Conservation (phyloP, 2,113 vertebrate genomes). For the Cranoglanis bouderius region DNA sequence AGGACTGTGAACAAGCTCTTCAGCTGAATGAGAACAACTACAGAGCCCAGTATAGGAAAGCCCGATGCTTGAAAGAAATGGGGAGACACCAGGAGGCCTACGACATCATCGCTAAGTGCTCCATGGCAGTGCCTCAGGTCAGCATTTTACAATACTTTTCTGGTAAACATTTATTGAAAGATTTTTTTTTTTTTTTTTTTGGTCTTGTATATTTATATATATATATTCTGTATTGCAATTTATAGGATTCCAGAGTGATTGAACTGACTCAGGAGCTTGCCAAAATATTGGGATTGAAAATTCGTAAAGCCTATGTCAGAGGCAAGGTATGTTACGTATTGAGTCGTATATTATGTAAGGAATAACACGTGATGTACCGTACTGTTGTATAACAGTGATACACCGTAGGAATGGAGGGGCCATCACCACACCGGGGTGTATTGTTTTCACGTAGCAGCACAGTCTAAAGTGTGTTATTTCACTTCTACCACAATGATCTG, state of each 20-base stretch:
- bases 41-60: slow-evolving; percentile 90
- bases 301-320: slow-evolving; percentile 95
- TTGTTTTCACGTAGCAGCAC: neutral
- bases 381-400: neutral
- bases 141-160: slow-evolving; percentile 28
- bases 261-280: slow-evolving; percentile 93
- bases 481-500: neutral
- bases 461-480: neutral
- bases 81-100: slow-evolving; percentile 89
- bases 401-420: neutral
- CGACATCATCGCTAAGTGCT: slow-evolving; percentile 92
- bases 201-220: neutral
- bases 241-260: slow-evolving; percentile 90
- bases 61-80: slow-evolving; percentile 86
- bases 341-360: neutral
- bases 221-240: neutral
- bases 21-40: slow-evolving; percentile 85
- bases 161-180: neutral
- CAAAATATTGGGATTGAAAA: slow-evolving; percentile 93
- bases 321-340: slow-evolving; percentile 78
- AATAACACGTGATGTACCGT: neutral
- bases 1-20: slow-evolving; percentile 88
- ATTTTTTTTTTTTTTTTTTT: neutral
- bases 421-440: no score
- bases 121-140: slow-evolving; percentile 91